Evolutionary conservation across 2,888 invertebrate species (phyloP), one percentile per base, ranked within the genome.

Genomic region (Selenia dentaria): DNA sequence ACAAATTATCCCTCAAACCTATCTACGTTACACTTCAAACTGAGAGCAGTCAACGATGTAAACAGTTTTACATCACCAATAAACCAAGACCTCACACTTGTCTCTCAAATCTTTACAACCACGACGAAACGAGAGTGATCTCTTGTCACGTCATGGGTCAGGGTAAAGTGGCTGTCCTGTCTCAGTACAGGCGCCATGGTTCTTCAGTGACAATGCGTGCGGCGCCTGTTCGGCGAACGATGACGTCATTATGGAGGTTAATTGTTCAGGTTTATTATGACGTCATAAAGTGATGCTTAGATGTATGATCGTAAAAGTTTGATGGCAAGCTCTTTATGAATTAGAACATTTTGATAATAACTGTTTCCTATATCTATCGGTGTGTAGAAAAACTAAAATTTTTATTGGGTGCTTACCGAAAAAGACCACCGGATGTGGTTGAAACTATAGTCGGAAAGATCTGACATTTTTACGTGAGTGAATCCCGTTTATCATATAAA

Each of bases 121-220:
- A 26, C 18, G 6, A 16, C 16, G 24, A 11, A 10, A 18, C 1
- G 10, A 24, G 16, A 39, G 25, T n/a, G 14, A 39, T 39, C 12
- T 11, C 22, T 2, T 3, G n/a, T 27, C n/a, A 12, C 6, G 9
- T 13, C 13, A 34, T 0, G 5, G 39, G n/a, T 35, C 45, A 29
- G 8, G 10, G 1, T 2, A 26, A 2, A 13, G 3, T 45, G 45
- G 37, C n/a, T 28, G 39, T 24, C 29, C 22, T 10, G 20, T 25
- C 28, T 16, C 22, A 28, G 33, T 13, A 12, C 25, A 20, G 45
- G 45, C 45, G 45, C 45, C 45, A 45, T 6, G 34, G 29, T 24
- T 45, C 45, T 35, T 24, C 6, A 46, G 65, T 67, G 73, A 70
- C 77, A 50, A 56, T 57, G 58, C 79, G 79, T 79, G 75, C 49